These are phyloP conservation scores for Benitochromis conjunctus DNA, from an alignment of 2,113 vertebrate genomes.

Conservation along the genomic window DNA sequence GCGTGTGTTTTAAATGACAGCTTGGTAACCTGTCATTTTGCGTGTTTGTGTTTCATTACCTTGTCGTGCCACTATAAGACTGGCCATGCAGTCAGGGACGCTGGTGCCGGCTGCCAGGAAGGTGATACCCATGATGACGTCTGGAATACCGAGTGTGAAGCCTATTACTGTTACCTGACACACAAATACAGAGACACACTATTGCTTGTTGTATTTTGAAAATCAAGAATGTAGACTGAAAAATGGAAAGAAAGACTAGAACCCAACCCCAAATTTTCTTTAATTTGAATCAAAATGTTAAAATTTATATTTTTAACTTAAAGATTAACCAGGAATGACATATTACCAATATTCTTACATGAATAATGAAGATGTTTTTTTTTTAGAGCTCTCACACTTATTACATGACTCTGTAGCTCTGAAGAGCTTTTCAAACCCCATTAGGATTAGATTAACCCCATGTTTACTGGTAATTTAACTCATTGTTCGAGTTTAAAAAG, in stretches of 20 bases:
- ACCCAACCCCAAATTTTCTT: background rate
- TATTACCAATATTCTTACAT: background rate
- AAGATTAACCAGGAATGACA: background rate
- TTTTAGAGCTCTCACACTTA: background rate
- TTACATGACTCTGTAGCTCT: background rate
- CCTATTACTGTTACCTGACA: conserved; percentile 94
- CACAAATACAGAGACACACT: background rate
- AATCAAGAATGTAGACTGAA: background rate
- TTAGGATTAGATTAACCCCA: background rate
- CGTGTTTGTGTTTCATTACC: conserved; percentile 68
- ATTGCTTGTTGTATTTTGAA: background rate
- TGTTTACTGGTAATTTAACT: background rate
- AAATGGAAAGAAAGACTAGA: background rate
- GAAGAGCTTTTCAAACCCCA: background rate
- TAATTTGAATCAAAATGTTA: background rate
- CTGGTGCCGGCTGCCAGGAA: conserved; percentile 85
- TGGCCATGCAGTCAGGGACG: conserved; percentile 85
- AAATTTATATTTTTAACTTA: background rate
- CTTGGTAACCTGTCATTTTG: background rate
- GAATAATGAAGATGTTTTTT: background rate
- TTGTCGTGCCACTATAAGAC: conserved; percentile 95
- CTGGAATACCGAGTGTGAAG: conserved; percentile 93
- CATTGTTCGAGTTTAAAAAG: background rate
- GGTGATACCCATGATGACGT: conserved; percentile 98
- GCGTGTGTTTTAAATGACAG: background rate